Base-by-base conservation (phyloP, 2,888 invertebrate genomes). In the Volucella bombylans region DNA sequence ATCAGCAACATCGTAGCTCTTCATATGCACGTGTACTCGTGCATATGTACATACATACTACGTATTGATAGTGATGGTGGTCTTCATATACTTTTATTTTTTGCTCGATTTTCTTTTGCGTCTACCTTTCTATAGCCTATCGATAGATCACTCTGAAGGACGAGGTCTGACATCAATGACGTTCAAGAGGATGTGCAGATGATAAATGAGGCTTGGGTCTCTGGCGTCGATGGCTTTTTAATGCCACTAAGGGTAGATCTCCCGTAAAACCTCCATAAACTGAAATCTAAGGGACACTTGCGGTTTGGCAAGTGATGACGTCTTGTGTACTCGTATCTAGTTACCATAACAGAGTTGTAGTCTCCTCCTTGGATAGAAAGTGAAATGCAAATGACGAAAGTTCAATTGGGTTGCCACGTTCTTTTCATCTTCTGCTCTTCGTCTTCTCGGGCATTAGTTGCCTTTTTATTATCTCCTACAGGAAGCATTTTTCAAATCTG, bases 401-500 rank as follows among this genome's bases (percentile, higher is more conserved):
- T 85, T 85, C 80, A 85, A 85, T 85, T 85, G 85, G 71, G 67
- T 85, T 71, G 65, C 64, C 62, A 64, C 45, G 38, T 41, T 59
- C 57, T 50, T 18, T 38, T 47, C 12, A 38, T 39, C 50, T 39
- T 15, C 4, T 31, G 2, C 14, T n/a, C 43, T 38, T 57, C 72
- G 72, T 54, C 72, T 14, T n/a, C 47, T 14, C 43, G 73, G 45
- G 77, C 77, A 72, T 85, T 77, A 85, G 85, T 76, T 81, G 81
- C 68, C 85, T 85, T 85, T 85, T 85, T 85, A 85, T 85, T 85
- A 85, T 81, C 85, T 79, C 62, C 67, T 82, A 67, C 71, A 69
- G 78, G 77, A 82, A 77, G 77, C 81, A 82, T 82, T 86, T 86
- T 86, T 82, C 83, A 83, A 79, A 86, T 77, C 83, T 83, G 83